Evolutionary conservation across 1,140 invertebrate species (phyloP), one percentile per base, ranked within the genome.

Genomic region (Pteromalus puparum): DNA sequence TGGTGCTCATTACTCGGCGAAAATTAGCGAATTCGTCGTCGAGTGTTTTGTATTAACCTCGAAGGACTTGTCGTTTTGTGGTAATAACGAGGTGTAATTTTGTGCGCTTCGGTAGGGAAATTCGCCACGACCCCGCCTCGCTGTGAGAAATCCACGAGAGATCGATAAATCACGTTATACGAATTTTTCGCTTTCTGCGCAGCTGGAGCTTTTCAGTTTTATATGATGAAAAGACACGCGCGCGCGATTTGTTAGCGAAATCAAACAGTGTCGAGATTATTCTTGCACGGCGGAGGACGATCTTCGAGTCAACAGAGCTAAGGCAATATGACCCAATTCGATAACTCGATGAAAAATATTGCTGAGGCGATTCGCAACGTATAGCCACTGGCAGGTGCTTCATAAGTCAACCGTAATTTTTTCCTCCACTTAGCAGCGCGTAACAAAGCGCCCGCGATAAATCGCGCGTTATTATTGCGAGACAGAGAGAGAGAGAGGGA

Each of bases 121-220:
- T 21, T 53, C 42, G 42, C 24, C 28, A 42, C 38, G 10, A 24
- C 76, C 76, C 67, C 76, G 76, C 76, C 76, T 67, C 15, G 65
- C 67, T 42, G 42, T 38, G 76, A 65, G 28, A 78, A 75, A 76
- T 46, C 65, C 72, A 83, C 15, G 30, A 82, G 72, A 61, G 21
- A 74, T 76, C 73, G 61, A 82, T 82, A 42, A 82, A 82, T 82
- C 81, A 75, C 53, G 48, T 18, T 18, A 21, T 34, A 2, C 30
- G 48, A 21, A 28, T 38, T 21, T 74, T 81, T 81, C 73, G 30
- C 53, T 38, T 82, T 61, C 13, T 18, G 28, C 28, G 48, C 81
- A 82, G 72, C 81, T 82, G 48, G 48, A 75, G 48, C 21, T 82
- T 75, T 82, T 82, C 65, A 18, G n/a, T n/a, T n/a, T n/a, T n/a